phyloP scores from a whole-genome alignment of 2,797 vertebrate species.

The Pogoniulus pusillus region DNA sequence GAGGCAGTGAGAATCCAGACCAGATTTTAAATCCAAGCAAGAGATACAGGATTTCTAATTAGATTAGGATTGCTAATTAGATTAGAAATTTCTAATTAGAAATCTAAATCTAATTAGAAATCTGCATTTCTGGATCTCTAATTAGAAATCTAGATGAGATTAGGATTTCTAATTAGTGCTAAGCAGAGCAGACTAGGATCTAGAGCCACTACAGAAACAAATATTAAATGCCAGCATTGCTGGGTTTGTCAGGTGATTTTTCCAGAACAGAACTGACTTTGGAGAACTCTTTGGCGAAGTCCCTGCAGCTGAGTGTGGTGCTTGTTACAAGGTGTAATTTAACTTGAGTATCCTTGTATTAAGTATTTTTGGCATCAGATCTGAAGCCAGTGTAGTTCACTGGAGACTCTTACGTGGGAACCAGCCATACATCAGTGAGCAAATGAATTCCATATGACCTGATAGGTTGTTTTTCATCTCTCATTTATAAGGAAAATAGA shows the following conservation, averaged over 20 bases:
- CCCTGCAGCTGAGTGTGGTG: constrained; percentile 9
- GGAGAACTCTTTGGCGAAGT: neutral
- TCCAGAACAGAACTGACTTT: constrained; percentile 7
- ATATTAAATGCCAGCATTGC: neutral
- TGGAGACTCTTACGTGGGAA: constrained; percentile 19
- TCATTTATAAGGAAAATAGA: neutral
- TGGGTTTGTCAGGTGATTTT: constrained; percentile 28
- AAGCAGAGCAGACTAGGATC: neutral
- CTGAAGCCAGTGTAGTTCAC: constrained; percentile 2
- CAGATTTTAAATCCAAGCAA: neutral
- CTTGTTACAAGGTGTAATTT: neutral
- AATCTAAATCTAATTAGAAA: too few species aligned
- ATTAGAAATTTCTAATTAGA: too few species aligned
- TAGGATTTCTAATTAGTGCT: neutral
- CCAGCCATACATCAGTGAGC: constrained; percentile 25
- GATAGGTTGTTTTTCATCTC: neutral
- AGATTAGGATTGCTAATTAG: too few species aligned
- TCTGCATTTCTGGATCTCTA: too few species aligned
- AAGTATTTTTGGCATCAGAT: constrained; percentile 38
- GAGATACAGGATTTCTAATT: neutral
- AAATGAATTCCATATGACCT: neutral
- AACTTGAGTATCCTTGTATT: neutral
- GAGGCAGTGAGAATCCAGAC: neutral
- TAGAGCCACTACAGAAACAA: neutral
- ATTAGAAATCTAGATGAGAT: too few species aligned